A percentile compares a stretch with the other conserved stretches of the same genome.
Evolutionary conservation across 2,797 vertebrate genomes (phyloP).

Genomic region (Yasuhikotakia modesta): DNA sequence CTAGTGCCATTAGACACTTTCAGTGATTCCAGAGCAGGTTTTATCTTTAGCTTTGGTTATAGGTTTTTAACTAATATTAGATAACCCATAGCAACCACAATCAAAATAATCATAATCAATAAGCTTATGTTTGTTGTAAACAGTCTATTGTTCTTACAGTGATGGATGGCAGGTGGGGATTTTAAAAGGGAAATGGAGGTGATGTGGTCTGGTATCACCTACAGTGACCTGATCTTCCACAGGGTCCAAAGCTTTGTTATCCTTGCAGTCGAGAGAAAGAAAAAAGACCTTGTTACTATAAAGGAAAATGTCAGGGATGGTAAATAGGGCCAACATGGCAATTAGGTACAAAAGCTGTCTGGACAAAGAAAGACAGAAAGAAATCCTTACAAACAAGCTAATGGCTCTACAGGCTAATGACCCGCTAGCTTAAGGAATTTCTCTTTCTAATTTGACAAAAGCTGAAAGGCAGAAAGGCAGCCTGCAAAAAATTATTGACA

Average conservation of each 20-base stretch:
- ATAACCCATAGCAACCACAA: conserved; percentile 40
- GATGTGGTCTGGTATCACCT: conserved; percentile 66
- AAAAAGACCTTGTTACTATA: conserved; percentile 67
- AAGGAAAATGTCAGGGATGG: conserved; percentile 75
- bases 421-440: conserved; percentile 71
- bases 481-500: conserved; percentile 71
- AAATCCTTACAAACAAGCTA: conserved; percentile 73
- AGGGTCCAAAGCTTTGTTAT: conserved; percentile 70
- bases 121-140: conserved; percentile 57
- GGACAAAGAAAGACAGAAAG: conserved; percentile 50
- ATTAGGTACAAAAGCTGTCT: conserved; percentile 67
- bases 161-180: conserved; percentile 52
- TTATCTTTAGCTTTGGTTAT: neutral
- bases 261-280: conserved; percentile 69
- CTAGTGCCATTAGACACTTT: neutral
- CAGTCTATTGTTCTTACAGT: conserved; percentile 57
- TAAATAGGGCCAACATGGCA: conserved; percentile 72
- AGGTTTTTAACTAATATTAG: neutral
- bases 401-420: conserved; percentile 72
- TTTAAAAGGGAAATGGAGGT: conserved; percentile 48
- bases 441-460: conserved; percentile 77
- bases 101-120: conserved; percentile 48
- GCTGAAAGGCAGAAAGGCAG: conserved; percentile 62
- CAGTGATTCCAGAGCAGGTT: neutral
- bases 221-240: conserved; percentile 69